Evolutionary conservation across 2,113 vertebrate genomes (phyloP), one percentile per base, ranked within the genome.

Genomic region (Toxotes jaculatrix): DNA sequence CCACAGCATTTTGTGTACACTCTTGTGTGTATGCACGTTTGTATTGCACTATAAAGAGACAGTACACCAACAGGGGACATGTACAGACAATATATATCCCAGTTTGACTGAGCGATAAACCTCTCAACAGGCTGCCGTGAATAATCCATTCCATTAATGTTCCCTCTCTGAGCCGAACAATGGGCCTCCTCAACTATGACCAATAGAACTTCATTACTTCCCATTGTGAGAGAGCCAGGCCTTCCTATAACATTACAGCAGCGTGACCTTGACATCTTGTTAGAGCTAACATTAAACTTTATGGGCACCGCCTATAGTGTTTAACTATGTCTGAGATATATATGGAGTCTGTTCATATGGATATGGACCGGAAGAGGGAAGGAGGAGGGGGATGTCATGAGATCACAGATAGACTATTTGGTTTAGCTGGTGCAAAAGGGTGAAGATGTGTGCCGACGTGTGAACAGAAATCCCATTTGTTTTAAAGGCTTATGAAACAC

Each of bases 181-280:
- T 86, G 71, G 74, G 69, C 78, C 84, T 75, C 74, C 72, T 90
- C 88, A 82, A 85, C 85, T 87, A 90, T 86, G 85, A 84, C 87
- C 92, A 90, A 88, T 78, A 89, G 83, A 91, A 87, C 88, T 89
- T 87, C 87, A 91, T 90, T 86, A 88, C 87, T 84, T 83, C 60
- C 66, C 70, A 80, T 90, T 91, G 89, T 87, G 83, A 87, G 74
- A 84, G 75, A 80, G 79, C 79, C 63, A 1, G 66, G 64, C 77
- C 77, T 84, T 88, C 83, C 87, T 86, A 89, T 88, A 90, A 86
- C 86, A 88, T 88, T 82, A 88, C 75, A 76, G 83, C 86, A 56
- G 71, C 42, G 21, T 86, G 93, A 93, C 93, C 92, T 94, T 94
- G 93, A 92, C 90, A 92, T 94, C 91, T 90, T 89, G 84, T 93